phyloP scores from a whole-genome alignment of 2,888 invertebrate genomes.

The Phengaris alcon region DNA sequence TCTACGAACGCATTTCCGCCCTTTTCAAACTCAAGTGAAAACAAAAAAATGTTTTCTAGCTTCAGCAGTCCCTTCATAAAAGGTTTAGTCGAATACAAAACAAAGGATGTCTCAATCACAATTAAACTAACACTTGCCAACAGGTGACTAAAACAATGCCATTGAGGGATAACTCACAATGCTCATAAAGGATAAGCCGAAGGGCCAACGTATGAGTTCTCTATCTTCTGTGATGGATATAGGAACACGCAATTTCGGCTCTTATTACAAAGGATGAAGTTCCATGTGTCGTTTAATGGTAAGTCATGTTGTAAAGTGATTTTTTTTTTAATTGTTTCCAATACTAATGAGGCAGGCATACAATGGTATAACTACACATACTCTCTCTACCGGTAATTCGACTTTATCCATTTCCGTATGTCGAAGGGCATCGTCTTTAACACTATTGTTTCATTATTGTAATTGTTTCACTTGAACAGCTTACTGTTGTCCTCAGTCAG shows the following conservation, averaged over 20 bases:
- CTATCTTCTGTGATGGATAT: constrained; percentile 34
- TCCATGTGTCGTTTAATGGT: constrained; percentile 28
- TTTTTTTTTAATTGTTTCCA: constrained; percentile 64
- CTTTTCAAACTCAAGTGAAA: too few species aligned
- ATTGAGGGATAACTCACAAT: constrained; percentile 72
- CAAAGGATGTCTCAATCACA: constrained; percentile 29
- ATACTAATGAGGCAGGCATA: constrained; percentile 74
- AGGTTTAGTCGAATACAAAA: not conserved
- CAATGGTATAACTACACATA: constrained; percentile 66
- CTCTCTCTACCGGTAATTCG: constrained; percentile 61
- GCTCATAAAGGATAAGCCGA: constrained; percentile 70
- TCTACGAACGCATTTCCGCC: too few species aligned
- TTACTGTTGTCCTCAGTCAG: not conserved
- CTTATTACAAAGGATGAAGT: constrained; percentile 44
- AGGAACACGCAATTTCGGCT: constrained; percentile 42
- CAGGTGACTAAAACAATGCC: constrained; percentile 59
- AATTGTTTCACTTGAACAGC: not conserved
- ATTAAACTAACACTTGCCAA: constrained; percentile 37
- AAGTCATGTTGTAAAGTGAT: constrained; percentile 48
- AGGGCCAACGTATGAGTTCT: constrained; percentile 55
- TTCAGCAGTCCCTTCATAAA: not conserved
- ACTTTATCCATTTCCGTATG: constrained; percentile 46
- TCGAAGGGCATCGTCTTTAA: constrained; percentile 4
- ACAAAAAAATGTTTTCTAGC: too few species aligned
- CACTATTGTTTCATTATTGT: constrained; percentile 28